Evolutionary conservation across 2,113 vertebrate genomes (phyloP).

Genomic region (Sinocyclocheilus anophthalmus): DNA sequence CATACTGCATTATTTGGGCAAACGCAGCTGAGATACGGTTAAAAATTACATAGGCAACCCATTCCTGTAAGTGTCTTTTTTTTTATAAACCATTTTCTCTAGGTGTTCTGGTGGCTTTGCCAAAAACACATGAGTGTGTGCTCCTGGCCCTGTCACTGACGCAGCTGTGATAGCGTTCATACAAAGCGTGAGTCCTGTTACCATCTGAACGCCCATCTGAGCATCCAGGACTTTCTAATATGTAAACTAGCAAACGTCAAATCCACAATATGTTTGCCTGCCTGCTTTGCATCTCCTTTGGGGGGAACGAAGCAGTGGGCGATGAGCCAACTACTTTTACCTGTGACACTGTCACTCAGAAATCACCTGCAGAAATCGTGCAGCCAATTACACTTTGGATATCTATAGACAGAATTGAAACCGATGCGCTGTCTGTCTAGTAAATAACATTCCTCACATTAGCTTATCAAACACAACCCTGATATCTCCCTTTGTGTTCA

Average conservation of each 20-base stretch:
- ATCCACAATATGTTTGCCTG: slow-evolving; percentile 60
- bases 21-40: neutral
- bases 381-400: neutral
- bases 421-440: neutral
- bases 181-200: slow-evolving; percentile 54
- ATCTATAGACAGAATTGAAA: neutral
- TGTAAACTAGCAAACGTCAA: slow-evolving; percentile 62
- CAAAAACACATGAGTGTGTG: slow-evolving; percentile 61
- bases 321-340: slow-evolving; percentile 47
- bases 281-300: slow-evolving; percentile 50
- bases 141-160: slow-evolving; percentile 55
- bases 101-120: neutral
- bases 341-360: neutral
- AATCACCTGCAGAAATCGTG: neutral
- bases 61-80: neutral
- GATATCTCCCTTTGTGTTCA: slow-evolving; percentile 30
- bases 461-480: slow-evolving; percentile 39
- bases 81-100: neutral
- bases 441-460: neutral
- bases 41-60: neutral
- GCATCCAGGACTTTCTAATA: slow-evolving; percentile 53
- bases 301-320: slow-evolving; percentile 53
- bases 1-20: neutral
- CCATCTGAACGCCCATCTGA: slow-evolving; percentile 65
- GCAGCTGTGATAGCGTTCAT: slow-evolving; percentile 43